phyloP scores from a whole-genome alignment of 2,888 invertebrate species.

The Psylliodes chrysocephalus region DNA sequence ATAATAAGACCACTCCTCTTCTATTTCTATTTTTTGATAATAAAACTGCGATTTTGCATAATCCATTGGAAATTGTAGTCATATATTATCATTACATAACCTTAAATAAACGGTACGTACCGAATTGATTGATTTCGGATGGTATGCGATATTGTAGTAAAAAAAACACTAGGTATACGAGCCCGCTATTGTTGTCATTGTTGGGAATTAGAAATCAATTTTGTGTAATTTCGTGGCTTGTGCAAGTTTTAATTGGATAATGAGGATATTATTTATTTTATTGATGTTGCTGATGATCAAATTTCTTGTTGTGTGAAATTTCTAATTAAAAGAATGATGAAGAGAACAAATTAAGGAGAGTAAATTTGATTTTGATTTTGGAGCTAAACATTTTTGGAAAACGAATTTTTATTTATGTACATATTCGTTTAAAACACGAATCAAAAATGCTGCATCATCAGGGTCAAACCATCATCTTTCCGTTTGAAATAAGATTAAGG shows the following conservation, averaged over 20 bases:
- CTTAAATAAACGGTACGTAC: constrained; percentile 14
- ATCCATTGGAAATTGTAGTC: constrained; percentile 36
- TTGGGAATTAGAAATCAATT: not conserved
- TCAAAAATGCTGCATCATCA: too few relatives aligned
- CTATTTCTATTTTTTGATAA: constrained; percentile 43
- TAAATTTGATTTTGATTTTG: too few relatives aligned
- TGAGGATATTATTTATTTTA: not conserved
- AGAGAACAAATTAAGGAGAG: too few relatives aligned
- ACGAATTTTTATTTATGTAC: too few relatives aligned
- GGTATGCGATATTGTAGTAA: constrained; percentile 24
- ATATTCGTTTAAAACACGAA: too few relatives aligned
- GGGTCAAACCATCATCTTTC: too few relatives aligned
- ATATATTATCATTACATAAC: constrained; percentile 32
- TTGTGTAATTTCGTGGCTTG: constrained; percentile 12
- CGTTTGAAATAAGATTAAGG: too few relatives aligned
- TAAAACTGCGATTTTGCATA: constrained; percentile 40
- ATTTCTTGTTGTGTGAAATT: too few relatives aligned
- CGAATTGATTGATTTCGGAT: constrained; percentile 17
- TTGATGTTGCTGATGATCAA: too few relatives aligned
- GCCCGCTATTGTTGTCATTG: constrained; percentile 1
- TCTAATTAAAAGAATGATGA: too few relatives aligned
- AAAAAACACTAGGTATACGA: constrained; percentile 25
- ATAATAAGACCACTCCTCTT: constrained; percentile 36
- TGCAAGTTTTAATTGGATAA: not conserved
- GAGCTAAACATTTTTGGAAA: too few relatives aligned